Percentiles rank a stretch among this genome's conserved stretches.
Conservation (phyloP, 2,113 vertebrate genomes). For the Natator depressus region DNA sequence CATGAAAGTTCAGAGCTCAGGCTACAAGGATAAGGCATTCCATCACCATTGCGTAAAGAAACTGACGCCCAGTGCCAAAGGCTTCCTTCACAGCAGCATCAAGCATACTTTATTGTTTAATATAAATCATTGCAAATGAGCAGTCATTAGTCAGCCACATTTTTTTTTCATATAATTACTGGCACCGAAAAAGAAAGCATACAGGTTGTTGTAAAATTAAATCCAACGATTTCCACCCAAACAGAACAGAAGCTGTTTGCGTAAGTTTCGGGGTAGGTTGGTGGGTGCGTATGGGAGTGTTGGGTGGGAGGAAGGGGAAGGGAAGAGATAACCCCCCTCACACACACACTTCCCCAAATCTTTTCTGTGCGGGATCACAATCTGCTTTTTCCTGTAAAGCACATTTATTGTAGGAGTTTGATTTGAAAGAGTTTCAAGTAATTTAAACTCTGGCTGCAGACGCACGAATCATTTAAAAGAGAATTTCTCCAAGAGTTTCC, state of each 20-base stretch:
- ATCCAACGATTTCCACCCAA: slow-evolving; percentile 74
- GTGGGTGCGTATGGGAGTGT: neutral
- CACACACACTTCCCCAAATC: neutral
- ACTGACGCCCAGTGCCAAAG: slow-evolving; percentile 44
- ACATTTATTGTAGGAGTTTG: slow-evolving; percentile 74
- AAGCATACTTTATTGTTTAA: slow-evolving; percentile 39
- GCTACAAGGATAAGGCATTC: neutral
- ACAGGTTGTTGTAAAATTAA: slow-evolving; percentile 53
- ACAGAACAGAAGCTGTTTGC: slow-evolving; percentile 69
- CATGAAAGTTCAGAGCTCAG: neutral
- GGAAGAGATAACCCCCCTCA: slow-evolving; percentile 2
- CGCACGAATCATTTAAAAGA: slow-evolving; percentile 52
- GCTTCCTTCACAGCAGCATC: slow-evolving; percentile 8
- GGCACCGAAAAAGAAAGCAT: slow-evolving; percentile 63
- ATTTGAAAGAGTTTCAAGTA: slow-evolving; percentile 72
- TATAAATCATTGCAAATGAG: slow-evolving; percentile 49
- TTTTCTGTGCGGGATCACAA: slow-evolving; percentile 55
- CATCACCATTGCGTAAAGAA: slow-evolving; percentile 13
- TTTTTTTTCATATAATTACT: slow-evolving; percentile 61
- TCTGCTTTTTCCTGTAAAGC: slow-evolving; percentile 65
- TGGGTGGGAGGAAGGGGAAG: neutral
- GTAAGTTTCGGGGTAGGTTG: slow-evolving; percentile 39
- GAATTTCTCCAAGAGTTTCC: slow-evolving; percentile 44
- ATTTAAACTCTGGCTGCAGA: slow-evolving; percentile 69
- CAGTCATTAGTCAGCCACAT: slow-evolving; percentile 72